Percentiles rank a stretch among this genome's conserved stretches.
Conservation (phyloP, 2,113 vertebrate genomes). For the Engraulis encrasicolus region DNA sequence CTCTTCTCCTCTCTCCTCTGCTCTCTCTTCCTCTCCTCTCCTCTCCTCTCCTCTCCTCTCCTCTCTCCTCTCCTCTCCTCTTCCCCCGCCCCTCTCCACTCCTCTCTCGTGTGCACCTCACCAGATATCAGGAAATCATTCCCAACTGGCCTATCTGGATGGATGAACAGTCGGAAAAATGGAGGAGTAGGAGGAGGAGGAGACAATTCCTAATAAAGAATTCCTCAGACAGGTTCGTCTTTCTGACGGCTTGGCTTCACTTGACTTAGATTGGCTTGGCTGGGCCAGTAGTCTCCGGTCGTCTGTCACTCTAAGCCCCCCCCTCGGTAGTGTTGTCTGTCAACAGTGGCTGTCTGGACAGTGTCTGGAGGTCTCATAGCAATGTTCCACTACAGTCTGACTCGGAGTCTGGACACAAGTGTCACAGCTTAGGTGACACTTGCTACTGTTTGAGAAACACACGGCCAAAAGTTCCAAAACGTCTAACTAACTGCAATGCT, state of each 20-base stretch:
- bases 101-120: not conserved
- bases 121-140: conserved; percentile 37
- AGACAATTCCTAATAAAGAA: conserved; percentile 11
- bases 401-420: too few species aligned
- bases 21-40: too few species aligned
- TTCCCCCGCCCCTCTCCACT: too few species aligned
- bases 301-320: not conserved
- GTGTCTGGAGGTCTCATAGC: too few species aligned
- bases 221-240: conserved; percentile 8
- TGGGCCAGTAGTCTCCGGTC: not conserved
- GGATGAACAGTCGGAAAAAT: not conserved
- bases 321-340: not conserved
- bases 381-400: not conserved
- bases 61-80: too few species aligned
- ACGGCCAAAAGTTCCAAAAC: not conserved
- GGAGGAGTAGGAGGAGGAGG: not conserved
- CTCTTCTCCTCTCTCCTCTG: too few species aligned
- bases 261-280: too few species aligned
- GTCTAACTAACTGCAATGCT: not conserved
- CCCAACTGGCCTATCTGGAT: conserved; percentile 49
- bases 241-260: not conserved
- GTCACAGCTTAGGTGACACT: not conserved
- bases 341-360: not conserved
- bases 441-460: conserved; percentile 1
- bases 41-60: too few species aligned